Conservation (phyloP, 1,140 invertebrate species). For the Tetramorium simillimum region DNA sequence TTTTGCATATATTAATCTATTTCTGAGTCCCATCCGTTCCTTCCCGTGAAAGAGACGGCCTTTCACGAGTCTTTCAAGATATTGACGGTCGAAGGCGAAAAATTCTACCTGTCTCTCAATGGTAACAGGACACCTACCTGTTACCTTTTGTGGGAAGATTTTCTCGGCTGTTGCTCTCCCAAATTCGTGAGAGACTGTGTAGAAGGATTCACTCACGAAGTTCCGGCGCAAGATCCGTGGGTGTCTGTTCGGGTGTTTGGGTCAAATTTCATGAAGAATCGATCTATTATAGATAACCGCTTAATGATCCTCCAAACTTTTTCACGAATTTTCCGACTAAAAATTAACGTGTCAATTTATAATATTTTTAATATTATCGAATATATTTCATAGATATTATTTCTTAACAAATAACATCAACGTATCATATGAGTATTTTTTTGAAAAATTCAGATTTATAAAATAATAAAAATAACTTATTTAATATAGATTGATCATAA, state of each 20-base stretch:
- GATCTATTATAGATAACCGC: constrained; percentile 63
- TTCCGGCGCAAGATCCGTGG: constrained; percentile 59
- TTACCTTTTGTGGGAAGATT: constrained; percentile 82
- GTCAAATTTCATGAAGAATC: constrained; percentile 67
- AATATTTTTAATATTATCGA: neutral
- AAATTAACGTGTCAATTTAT: neutral
- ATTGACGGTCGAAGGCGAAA: constrained; percentile 67
- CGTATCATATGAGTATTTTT: neutral
- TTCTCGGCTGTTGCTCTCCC: constrained; percentile 68
- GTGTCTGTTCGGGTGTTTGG: constrained; percentile 35
- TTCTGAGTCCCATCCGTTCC: constrained; percentile 76
- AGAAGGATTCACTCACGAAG: constrained; percentile 61
- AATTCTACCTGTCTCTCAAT: constrained; percentile 82
- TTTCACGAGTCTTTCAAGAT: constrained; percentile 68
- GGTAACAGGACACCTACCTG: constrained; percentile 83
- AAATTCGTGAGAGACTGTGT: constrained; percentile 75
- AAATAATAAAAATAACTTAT: neutral
- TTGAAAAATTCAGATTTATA: neutral
- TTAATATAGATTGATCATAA: neutral
- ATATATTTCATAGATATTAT: neutral
- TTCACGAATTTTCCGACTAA: neutral
- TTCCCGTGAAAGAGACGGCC: constrained; percentile 47
- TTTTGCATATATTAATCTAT: constrained; percentile 85
- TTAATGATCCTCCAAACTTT: neutral
- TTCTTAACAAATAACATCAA: neutral